Evolutionary conservation across 2,113 vertebrate genomes (phyloP).

Genomic region (Hippoglossus stenolepis): DNA sequence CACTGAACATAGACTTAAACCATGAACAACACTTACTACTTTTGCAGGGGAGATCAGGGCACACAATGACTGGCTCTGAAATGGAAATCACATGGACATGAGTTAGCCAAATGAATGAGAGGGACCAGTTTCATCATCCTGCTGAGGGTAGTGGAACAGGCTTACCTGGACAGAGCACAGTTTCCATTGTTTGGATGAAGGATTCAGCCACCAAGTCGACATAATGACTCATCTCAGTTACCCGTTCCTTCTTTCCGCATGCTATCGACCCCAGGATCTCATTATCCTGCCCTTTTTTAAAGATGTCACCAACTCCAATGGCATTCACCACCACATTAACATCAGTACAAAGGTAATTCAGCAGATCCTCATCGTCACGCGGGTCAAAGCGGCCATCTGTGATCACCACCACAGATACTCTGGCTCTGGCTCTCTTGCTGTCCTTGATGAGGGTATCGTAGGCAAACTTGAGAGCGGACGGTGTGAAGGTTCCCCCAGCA

Average conservation of each 20-base stretch:
- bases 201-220: constrained; percentile 93
- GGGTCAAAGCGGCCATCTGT: constrained; percentile 95
- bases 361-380: constrained; percentile 86
- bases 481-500: constrained; percentile 97
- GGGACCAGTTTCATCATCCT: not conserved
- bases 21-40: constrained; percentile 83
- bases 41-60: constrained; percentile 94
- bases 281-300: constrained; percentile 83
- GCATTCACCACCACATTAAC: constrained; percentile 86
- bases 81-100: constrained; percentile 14
- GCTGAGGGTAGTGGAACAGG: not conserved
- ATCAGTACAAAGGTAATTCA: constrained; percentile 85
- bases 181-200: constrained; percentile 91
- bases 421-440: constrained; percentile 87
- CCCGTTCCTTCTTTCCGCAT: constrained; percentile 82
- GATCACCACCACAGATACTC: constrained; percentile 93
- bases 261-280: constrained; percentile 92
- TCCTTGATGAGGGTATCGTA: constrained; percentile 93
- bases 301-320: constrained; percentile 97
- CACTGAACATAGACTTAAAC: not conserved
- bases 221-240: constrained; percentile 90
- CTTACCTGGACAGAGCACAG: constrained; percentile 91
- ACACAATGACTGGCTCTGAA: constrained; percentile 92
- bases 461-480: constrained; percentile 94
- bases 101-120: not conserved